Percentiles rank a stretch among this genome's conserved stretches.
These are phyloP conservation scores for Calliopum simillimum DNA, from an alignment of 2,888 invertebrate genomes.

Conservation along the genomic window DNA sequence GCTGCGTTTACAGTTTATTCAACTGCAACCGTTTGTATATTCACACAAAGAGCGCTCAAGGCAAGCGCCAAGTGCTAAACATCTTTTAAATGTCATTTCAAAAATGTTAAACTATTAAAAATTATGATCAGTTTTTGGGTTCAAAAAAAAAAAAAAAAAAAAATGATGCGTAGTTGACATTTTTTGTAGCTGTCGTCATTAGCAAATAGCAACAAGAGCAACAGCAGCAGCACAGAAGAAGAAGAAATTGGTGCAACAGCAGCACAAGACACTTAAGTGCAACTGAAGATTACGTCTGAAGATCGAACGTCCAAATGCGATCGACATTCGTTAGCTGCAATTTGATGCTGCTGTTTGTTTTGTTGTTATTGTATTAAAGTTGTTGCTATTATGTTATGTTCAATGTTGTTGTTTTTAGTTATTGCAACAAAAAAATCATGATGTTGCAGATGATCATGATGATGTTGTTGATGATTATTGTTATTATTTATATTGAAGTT, in stretches of 20 bases:
- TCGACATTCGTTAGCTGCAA: background rate
- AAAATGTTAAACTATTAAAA: too few species aligned
- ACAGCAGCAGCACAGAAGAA: background rate
- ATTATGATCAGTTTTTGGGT: too few species aligned
- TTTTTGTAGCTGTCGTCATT: background rate
- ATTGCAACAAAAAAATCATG: constrained; percentile 1
- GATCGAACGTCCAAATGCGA: background rate
- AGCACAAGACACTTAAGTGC: background rate
- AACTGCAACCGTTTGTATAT: too few species aligned
- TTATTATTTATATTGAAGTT: background rate
- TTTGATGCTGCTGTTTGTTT: background rate
- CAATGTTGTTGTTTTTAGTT: background rate
- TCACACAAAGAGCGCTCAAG: too few species aligned
- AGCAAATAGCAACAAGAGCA: background rate
- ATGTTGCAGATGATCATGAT: constrained; percentile 15
- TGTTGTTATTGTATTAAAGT: background rate
- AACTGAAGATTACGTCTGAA: constrained; percentile 4
- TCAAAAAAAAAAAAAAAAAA: background rate
- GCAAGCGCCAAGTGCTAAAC: too few species aligned
- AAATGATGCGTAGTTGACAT: constrained; percentile 12
- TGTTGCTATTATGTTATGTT: background rate
- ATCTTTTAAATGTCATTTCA: too few species aligned
- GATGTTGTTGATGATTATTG: constrained; percentile 6
- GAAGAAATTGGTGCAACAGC: background rate
- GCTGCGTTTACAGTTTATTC: too few species aligned